phyloP scores from a whole-genome alignment of 2,888 invertebrate genomes.

The Zygaena filipendulae region DNA sequence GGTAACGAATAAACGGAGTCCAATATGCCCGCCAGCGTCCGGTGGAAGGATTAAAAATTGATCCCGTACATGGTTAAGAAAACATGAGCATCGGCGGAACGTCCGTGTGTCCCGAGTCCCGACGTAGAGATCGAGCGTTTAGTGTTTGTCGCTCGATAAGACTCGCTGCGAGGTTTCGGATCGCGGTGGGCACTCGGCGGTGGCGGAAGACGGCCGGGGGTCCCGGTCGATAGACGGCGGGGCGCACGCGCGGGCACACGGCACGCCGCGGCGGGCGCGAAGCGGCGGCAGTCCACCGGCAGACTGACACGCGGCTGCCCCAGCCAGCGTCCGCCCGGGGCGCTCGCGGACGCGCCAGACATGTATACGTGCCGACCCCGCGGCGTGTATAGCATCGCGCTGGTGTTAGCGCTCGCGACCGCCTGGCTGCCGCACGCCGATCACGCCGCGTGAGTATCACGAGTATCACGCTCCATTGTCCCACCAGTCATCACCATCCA shows the following conservation, averaged over 20 bases:
- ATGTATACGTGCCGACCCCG: conserved; percentile 49
- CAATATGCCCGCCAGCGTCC: too few relatives aligned
- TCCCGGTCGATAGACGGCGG: conserved; percentile 43
- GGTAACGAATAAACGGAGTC: too few relatives aligned
- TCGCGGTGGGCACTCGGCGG: conserved; percentile 27
- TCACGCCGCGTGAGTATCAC: conserved; percentile 50
- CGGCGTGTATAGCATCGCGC: conserved; percentile 46
- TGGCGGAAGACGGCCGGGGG: conserved; percentile 36
- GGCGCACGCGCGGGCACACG: conserved; percentile 44
- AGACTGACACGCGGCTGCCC: conserved; percentile 49
- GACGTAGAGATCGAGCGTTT: conserved; percentile 31
- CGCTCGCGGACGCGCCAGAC: conserved; percentile 35
- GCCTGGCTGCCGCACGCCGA: conserved; percentile 45
- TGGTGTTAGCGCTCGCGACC: conserved; percentile 45
- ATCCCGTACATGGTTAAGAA: conserved; percentile 24
- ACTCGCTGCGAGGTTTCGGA: conserved; percentile 37
- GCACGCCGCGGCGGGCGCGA: conserved; percentile 27
- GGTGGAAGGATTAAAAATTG: too few relatives aligned
- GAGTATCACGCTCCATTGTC: neutral
- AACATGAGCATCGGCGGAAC: conserved; percentile 28
- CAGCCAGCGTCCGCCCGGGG: conserved; percentile 37
- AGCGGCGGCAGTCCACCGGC: conserved; percentile 46
- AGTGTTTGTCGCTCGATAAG: conserved; percentile 43
- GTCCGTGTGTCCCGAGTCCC: conserved; percentile 22
- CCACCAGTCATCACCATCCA: conserved; percentile 1